Evolutionary conservation across 53 echinoderm and acorn worm genomes (phyloP).

Genomic region (Zoroaster sp.): DNA sequence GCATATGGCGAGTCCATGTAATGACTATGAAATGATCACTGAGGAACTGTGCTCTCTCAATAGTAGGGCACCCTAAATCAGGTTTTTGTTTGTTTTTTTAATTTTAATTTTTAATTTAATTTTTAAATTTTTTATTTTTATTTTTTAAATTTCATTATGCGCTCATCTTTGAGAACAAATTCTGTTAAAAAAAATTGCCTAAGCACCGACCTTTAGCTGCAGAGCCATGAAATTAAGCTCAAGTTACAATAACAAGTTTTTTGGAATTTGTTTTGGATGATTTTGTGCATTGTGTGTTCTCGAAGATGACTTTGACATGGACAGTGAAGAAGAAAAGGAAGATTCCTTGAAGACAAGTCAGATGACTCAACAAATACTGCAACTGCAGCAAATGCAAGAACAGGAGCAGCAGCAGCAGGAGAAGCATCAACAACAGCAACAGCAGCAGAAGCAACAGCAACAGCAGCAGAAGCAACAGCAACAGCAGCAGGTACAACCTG

Average conservation of each 20-base stretch:
- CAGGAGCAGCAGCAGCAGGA: conserved; percentile 78
- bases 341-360: conserved; percentile 73
- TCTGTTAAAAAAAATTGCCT: no score
- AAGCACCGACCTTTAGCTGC: no score
- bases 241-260: not conserved
- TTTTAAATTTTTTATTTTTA: no score
- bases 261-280: not conserved
- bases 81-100: no score
- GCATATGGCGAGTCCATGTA: no score
- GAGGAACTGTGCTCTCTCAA: no score
- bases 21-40: no score
- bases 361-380: conserved; percentile 75
- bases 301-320: conserved; percentile 57
- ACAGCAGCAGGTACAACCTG: conserved; percentile 52
- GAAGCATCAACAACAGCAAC: conserved; percentile 67
- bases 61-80: no score
- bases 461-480: conserved; percentile 79
- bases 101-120: no score
- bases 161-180: no score
- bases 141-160: no score
- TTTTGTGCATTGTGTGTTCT: not conserved
- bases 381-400: conserved; percentile 69
- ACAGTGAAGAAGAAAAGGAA: conserved; percentile 56
- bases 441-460: conserved; percentile 65
- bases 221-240: no score